Conservation (phyloP, 1,140 invertebrate genomes). For the Cepaea nemoralis region DNA sequence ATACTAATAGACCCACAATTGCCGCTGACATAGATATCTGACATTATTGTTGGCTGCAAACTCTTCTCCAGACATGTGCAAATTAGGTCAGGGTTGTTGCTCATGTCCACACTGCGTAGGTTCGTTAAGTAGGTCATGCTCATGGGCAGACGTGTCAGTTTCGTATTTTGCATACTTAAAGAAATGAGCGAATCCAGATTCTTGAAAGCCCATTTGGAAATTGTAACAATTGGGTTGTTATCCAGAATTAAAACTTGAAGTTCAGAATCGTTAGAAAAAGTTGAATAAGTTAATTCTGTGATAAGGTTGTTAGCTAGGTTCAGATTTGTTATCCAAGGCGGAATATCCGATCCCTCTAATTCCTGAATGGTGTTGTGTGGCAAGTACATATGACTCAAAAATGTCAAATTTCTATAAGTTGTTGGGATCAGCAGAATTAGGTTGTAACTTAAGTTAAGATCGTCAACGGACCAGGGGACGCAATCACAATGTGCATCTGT, state of each 20-base stretch:
- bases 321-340: not conserved
- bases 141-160: not conserved
- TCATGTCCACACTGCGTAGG: not conserved
- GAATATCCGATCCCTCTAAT: not conserved
- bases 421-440: not conserved
- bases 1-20: not conserved
- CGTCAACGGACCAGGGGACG: not conserved
- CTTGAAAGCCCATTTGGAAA: not conserved
- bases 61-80: slow-evolving; percentile 4
- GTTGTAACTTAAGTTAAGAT: not conserved
- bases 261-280: not conserved
- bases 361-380: not conserved
- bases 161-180: not conserved
- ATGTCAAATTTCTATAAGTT: not conserved
- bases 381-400: not conserved
- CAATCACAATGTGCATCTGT: not conserved
- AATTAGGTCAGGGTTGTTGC: not conserved
- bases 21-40: not conserved
- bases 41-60: not conserved
- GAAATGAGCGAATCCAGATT: not conserved
- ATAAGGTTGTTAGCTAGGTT: not conserved
- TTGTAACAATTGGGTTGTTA: not conserved
- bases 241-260: not conserved
- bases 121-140: not conserved
- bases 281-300: not conserved